A percentile compares a stretch with the other conserved stretches of the same genome.
Evolutionary conservation across 2,797 vertebrate genomes (phyloP).

Genomic region (Alcedo atthis): DNA sequence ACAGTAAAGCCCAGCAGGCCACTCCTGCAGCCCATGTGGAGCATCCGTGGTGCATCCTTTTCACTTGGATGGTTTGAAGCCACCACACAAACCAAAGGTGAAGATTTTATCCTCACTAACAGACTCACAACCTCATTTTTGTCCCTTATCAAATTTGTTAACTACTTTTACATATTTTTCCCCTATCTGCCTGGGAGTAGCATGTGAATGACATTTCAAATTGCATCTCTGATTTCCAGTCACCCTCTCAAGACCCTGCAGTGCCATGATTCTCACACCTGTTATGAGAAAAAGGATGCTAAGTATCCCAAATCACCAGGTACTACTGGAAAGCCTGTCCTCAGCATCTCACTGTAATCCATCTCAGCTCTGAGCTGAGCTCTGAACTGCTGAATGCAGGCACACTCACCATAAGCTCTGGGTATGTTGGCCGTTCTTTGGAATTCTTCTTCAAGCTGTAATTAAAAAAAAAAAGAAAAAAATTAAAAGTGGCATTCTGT

Average conservation of each 20-base stretch:
- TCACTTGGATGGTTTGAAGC: background rate
- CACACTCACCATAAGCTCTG: conserved; percentile 95
- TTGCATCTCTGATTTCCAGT: background rate
- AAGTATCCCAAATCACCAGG: background rate
- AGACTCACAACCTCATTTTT: background rate
- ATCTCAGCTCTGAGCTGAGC: background rate
- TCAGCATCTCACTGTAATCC: background rate
- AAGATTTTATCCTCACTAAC: background rate
- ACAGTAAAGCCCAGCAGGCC: background rate
- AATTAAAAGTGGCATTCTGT: background rate
- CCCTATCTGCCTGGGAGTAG: background rate
- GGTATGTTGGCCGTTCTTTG: conserved; percentile 95
- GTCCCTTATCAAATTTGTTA: background rate
- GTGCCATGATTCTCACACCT: background rate
- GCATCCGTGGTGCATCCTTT: background rate
- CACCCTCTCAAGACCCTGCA: background rate
- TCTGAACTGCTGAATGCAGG: background rate
- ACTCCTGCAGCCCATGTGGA: background rate
- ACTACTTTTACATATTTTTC: background rate
- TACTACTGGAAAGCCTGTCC: background rate
- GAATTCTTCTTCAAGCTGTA: conserved; percentile 98
- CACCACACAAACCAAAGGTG: background rate
- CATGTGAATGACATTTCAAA: background rate
- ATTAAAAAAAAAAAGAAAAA: conserved; percentile 29
- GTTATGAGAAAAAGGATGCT: background rate